Evolutionary conservation across 2,888 invertebrate genomes (phyloP), one percentile per base, ranked within the genome.

Genomic region (Xanthia togata): DNA sequence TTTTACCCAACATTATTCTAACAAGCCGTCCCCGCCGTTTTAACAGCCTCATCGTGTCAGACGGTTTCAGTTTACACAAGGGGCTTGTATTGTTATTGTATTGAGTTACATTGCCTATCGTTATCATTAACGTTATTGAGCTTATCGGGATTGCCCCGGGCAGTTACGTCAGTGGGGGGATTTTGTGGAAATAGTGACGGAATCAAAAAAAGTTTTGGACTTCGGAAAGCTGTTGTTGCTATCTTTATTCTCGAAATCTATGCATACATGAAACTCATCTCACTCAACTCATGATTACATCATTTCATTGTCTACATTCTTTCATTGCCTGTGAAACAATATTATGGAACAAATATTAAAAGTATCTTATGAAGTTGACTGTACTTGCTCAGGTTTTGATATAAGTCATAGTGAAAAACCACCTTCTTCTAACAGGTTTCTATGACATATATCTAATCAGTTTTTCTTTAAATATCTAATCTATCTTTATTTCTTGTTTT

Each of bases 11-110:
- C 1, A 38, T 12, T 17, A 47, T 31, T 47, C 14, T 6, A 44
- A 11, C 38, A 8, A 9, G 14, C 11, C 0, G 20, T 55, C 0
- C 31, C 67, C 86, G 88, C 87, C 50, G 57, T 17, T 79, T n/a
- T 73, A 41, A 23, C 23, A 20, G 86, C 86, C 81, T 53, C 47
- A 5, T 62, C 50, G 55, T 57, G 73, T 82, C 81, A 82, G 82
- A 68, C 83, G 81, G 88, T 86, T 67, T 89, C 88, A 83, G 85
- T 84, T 89, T 89, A 89, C 89, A 83, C 79, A 69, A 41, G 85
- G 88, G 84, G 76, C 69, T 73, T 60, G 78, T 86, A 87, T 89
- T 89, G 84, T 87, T 82, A 82, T 83, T 84, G 87, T 86, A 81
- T 89, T 77, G 68, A 70, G 83, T 89, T 89, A 82, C 89, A 78